phyloP scores from a whole-genome alignment of 1,140 invertebrate species.

The Plutomurus gul region DNA sequence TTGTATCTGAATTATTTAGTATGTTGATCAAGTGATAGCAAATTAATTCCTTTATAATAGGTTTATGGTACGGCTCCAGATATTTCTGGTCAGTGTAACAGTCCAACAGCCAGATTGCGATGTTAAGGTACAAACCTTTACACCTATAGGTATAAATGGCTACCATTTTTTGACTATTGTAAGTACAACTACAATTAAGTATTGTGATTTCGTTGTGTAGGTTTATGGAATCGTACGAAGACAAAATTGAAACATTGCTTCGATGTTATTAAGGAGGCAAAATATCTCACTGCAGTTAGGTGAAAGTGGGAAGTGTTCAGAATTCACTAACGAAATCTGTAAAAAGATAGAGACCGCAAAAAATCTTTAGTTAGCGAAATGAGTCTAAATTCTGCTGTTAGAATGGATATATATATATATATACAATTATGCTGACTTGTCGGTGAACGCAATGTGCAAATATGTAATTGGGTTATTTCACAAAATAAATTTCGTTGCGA shows the following conservation, averaged over 20 bases:
- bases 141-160: too few relatives aligned
- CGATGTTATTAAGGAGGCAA: conserved; percentile 84
- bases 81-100: conserved; percentile 94
- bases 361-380: too few relatives aligned
- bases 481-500: too few relatives aligned
- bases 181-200: background rate
- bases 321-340: conserved; percentile 96
- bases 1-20: background rate
- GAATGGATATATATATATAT: too few relatives aligned
- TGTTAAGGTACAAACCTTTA: conserved; percentile 80
- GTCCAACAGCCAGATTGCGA: conserved; percentile 98
- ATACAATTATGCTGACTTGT: too few relatives aligned
- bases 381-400: too few relatives aligned
- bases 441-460: too few relatives aligned
- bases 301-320: conserved; percentile 93
- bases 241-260: conserved; percentile 87
- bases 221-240: conserved; percentile 86
- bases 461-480: too few relatives aligned
- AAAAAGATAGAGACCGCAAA: conserved; percentile 64
- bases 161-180: too few relatives aligned
- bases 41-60: conserved; percentile 59
- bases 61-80: conserved; percentile 99
- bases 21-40: background rate
- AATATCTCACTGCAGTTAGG: conserved; percentile 90
- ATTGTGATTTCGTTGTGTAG: conserved; percentile 4